These are phyloP conservation scores for Maccullochella peelii DNA, from an alignment of 2,113 vertebrate species.

Conservation along the genomic window DNA sequence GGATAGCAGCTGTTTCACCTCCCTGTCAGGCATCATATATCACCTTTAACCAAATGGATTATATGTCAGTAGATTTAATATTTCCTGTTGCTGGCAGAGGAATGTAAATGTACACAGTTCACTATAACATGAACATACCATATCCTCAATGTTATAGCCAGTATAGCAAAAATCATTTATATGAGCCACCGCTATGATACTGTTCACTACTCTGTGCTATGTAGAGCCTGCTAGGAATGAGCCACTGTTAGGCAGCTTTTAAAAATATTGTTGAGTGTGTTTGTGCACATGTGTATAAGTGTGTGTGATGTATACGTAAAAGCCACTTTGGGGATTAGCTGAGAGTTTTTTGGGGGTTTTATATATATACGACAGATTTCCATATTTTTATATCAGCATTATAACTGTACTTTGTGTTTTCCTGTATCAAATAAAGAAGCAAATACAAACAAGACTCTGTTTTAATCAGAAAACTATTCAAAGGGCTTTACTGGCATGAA, in stretches of 20 bases:
- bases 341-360: neutral
- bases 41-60: conserved; percentile 24
- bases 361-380: conserved; percentile 26
- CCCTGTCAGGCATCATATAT: conserved; percentile 30
- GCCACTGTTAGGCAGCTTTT: conserved; percentile 71
- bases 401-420: conserved; percentile 22
- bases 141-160: conserved; percentile 31
- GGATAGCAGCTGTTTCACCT: conserved; percentile 21
- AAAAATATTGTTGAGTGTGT: conserved; percentile 44
- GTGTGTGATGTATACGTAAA: conserved; percentile 18
- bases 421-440: conserved; percentile 58
- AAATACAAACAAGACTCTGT: conserved; percentile 2
- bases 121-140: conserved; percentile 5
- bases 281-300: conserved; percentile 14
- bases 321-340: conserved; percentile 1
- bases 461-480: neutral
- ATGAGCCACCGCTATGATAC: conserved; percentile 30
- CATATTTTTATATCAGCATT: conserved; percentile 67
- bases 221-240: conserved; percentile 64
- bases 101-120: conserved; percentile 39
- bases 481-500: no score
- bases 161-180: neutral
- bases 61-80: conserved; percentile 39
- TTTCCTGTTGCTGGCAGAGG: conserved; percentile 55
- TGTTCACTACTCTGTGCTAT: conserved; percentile 29